phyloP scores from a whole-genome alignment of 1,140 invertebrate genomes.

The Melipona quadrifasciata region DNA sequence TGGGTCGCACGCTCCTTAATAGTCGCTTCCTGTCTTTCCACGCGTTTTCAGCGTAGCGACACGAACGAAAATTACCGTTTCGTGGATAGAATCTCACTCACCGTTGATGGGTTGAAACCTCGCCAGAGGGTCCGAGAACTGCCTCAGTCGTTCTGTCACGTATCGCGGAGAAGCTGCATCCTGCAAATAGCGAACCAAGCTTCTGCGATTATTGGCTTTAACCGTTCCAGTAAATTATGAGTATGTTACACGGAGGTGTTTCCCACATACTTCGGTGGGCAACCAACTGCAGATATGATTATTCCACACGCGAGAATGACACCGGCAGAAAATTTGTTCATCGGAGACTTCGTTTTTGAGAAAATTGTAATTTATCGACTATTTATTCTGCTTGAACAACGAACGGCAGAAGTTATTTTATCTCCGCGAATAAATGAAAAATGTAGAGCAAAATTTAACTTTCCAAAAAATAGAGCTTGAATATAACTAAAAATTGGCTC shows the following conservation, averaged over 20 bases:
- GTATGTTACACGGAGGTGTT: not conserved
- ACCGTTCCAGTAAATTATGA: not conserved
- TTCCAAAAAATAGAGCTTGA: no score
- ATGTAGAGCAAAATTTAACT: no score
- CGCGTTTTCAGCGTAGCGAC: not conserved
- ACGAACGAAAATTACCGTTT: slow-evolving; percentile 25
- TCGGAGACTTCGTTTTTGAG: no score
- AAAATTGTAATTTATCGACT: no score
- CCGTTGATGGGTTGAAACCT: slow-evolving; percentile 82
- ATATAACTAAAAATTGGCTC: no score
- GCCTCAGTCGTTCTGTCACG: slow-evolving; percentile 81
- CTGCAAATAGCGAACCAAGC: slow-evolving; percentile 74
- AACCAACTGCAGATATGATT: no score
- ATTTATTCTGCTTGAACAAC: no score
- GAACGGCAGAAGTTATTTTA: no score
- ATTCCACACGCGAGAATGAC: no score
- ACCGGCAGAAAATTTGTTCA: no score
- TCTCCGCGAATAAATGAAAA: no score
- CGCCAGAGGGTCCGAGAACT: slow-evolving; percentile 82
- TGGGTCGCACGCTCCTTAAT: slow-evolving; percentile 30
- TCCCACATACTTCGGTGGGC: no score
- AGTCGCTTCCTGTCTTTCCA: slow-evolving; percentile 30
- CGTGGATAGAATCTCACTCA: slow-evolving; percentile 75
- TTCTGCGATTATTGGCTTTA: not conserved
- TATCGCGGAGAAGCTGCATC: slow-evolving; percentile 80